Evolutionary conservation across 2,888 invertebrate genomes (phyloP).

Genomic region (Dicroscelio sp.): DNA sequence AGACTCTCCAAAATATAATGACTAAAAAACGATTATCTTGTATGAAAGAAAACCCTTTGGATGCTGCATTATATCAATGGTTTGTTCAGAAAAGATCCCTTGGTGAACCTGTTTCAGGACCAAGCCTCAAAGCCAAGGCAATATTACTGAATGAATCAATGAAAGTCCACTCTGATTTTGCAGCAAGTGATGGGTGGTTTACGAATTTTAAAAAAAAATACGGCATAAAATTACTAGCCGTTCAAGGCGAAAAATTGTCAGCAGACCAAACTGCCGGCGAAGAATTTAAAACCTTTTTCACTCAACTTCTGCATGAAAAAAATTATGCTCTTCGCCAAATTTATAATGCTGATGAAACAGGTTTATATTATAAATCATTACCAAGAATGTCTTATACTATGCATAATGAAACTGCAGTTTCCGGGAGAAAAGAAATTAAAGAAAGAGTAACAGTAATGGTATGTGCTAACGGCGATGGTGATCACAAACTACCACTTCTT

Average conservation of each 20-base stretch:
- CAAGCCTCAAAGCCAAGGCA: too few relatives aligned
- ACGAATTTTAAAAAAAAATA: neutral
- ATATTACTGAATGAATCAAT: too few relatives aligned
- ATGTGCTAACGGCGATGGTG: neutral
- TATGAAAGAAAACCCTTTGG: too few relatives aligned
- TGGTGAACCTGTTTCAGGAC: too few relatives aligned
- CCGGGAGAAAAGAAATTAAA: neutral
- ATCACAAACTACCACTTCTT: neutral
- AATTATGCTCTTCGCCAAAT: neutral
- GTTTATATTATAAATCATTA: neutral
- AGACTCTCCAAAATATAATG: too few relatives aligned
- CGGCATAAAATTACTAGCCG: neutral
- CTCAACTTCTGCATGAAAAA: neutral
- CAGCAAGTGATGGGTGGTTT: neutral
- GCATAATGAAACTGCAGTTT: neutral
- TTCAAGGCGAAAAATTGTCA: neutral
- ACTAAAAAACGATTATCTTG: too few relatives aligned
- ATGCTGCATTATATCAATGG: too few relatives aligned
- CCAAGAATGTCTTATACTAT: neutral
- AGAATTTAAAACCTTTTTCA: neutral
- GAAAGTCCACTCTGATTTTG: too few relatives aligned
- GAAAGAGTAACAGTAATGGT: neutral
- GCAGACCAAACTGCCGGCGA: neutral
- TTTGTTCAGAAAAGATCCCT: too few relatives aligned
- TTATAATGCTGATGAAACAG: neutral